phyloP scores from a whole-genome alignment of 2,113 vertebrate species.

The mouse (Mus musculus) region DNA sequence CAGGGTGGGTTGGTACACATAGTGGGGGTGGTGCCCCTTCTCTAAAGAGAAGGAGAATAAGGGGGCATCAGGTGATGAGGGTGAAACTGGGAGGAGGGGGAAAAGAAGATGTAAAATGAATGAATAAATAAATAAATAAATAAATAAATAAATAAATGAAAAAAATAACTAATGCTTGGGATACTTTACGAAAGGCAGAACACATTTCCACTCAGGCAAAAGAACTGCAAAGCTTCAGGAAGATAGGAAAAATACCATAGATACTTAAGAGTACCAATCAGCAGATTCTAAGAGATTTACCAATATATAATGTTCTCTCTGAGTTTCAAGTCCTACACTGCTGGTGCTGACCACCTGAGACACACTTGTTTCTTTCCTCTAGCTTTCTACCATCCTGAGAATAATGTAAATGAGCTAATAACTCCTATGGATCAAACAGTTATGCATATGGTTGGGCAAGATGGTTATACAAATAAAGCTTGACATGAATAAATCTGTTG shows the following conservation, averaged over 20 bases:
- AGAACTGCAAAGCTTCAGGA: neutral
- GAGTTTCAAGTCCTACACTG: slow-evolving; percentile 39
- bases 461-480: slow-evolving; percentile 65
- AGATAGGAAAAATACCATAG: neutral
- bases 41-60: too few relatives aligned
- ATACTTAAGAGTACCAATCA: neutral
- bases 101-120: too few relatives aligned
- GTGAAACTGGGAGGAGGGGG: too few relatives aligned
- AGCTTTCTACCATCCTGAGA: slow-evolving; percentile 15
- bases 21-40: too few relatives aligned
- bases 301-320: neutral
- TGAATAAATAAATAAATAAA: too few relatives aligned
- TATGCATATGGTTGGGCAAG: slow-evolving; percentile 50
- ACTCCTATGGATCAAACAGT: slow-evolving; percentile 48
- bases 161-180: neutral
- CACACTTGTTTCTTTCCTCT: neutral
- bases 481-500: slow-evolving; percentile 56
- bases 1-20: too few relatives aligned
- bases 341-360: slow-evolving; percentile 49
- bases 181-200: neutral
- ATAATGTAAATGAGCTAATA: slow-evolving; percentile 52
- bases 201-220: neutral
- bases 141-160: too few relatives aligned
- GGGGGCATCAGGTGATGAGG: too few relatives aligned
- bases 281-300: neutral